Base-by-base conservation (phyloP, 2,888 invertebrate genomes). In the Callyntrura sp. region DNA sequence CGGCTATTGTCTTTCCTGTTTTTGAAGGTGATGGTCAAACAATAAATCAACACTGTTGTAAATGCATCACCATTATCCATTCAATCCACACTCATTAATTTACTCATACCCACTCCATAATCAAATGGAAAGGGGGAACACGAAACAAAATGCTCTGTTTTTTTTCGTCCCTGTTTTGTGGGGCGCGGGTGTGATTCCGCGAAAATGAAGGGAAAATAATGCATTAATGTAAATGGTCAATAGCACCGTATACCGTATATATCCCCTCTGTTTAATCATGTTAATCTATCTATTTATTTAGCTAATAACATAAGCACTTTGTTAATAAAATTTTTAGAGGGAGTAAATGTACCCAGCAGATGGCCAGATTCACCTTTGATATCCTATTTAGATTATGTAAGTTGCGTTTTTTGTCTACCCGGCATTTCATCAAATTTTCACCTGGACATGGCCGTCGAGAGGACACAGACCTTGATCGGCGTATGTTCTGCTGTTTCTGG, bases 1-100 rank as follows among this genome's bases (percentile, higher is more conserved):
- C 68, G 2, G 2, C 35, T 35, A n/a, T 68, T 68, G 43, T 48
- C 65, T 68, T 48, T 68, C 12, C 23, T 17, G 17, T 14, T 83
- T 28, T 55, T 60, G 20, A 78, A 78, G 68, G 17, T 81, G 70
- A 68, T 68, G 62, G 51, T 79, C 81, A 70, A 68, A 60, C 43
- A 43, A 87, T 87, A 87, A 87, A 87, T 87, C 87, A 87, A 87
- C 81, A 79, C 68, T 55, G 20, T 51, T 83, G 62, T 25, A 23
- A 25, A n/a, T 62, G 62, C 62, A 62, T 12, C 76, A 51, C 12
- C 65, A 23, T 65, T 6, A 25, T 65, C 65, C 28, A n/a, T n/a
- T 60, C n/a, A n/a, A 60, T 17, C 60, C 68, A 68, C 35, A 35
- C 68, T 68, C 68, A 68, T 68, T 68, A 68, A 68, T 68, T 68